Evolutionary conservation across 2,113 vertebrate genomes (phyloP).

Genomic region (Cebidichthys violaceus): DNA sequence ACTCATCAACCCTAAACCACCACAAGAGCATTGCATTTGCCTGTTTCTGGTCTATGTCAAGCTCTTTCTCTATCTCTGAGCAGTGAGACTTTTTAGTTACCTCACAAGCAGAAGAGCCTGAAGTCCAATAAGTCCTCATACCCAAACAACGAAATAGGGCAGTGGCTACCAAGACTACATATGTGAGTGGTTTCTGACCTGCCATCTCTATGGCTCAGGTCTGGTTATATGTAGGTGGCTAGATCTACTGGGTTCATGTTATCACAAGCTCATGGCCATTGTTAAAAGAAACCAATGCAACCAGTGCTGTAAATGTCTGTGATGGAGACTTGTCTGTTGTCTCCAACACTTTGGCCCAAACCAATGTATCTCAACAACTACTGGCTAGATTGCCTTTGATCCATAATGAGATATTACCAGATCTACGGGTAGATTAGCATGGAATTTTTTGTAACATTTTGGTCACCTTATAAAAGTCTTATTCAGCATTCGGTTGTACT

Average conservation of each 20-base stretch:
- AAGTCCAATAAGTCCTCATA: neutral
- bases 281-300: slow-evolving; percentile 6
- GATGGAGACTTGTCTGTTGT: neutral
- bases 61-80: neutral
- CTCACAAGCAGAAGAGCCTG: neutral
- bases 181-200: neutral
- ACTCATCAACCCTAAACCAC: slow-evolving; percentile 14
- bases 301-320: neutral
- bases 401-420: neutral
- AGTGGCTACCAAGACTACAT: neutral
- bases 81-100: neutral
- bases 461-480: neutral
- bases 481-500: neutral
- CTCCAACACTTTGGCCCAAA: neutral
- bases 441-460: neutral
- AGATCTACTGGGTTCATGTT: neutral
- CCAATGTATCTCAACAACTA: neutral
- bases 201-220: neutral
- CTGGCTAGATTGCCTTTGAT: neutral
- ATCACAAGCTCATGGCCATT: neutral
- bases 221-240: neutral
- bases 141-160: neutral
- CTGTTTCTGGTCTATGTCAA: neutral
- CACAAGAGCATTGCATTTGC: slow-evolving; percentile 1
- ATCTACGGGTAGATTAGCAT: neutral